phyloP scores from a whole-genome alignment of 2,888 invertebrate genomes.

The Rapana venosa region DNA sequence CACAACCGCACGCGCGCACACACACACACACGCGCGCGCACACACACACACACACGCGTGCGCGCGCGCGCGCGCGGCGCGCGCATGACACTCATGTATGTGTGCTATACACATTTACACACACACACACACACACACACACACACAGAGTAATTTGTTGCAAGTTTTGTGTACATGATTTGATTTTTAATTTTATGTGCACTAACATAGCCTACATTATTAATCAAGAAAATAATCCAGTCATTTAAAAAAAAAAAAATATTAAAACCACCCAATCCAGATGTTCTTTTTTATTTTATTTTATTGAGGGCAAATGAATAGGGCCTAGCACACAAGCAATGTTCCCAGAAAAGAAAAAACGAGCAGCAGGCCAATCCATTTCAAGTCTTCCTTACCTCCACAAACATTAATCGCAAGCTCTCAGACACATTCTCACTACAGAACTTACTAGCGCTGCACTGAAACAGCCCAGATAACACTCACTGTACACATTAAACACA shows the following conservation, averaged over 20 bases:
- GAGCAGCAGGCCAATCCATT: not conserved
- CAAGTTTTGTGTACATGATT: not conserved
- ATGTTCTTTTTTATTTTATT: too few species aligned
- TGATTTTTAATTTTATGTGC: not conserved
- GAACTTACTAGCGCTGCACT: too few species aligned
- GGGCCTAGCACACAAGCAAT: too few species aligned
- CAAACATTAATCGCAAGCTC: too few species aligned
- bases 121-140: not conserved
- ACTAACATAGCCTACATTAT: not conserved
- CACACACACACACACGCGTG: not conserved
- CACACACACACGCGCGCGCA: not conserved
- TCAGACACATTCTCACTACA: too few species aligned
- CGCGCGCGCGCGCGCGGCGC: not conserved
- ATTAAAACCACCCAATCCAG: not conserved
- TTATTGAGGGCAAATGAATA: too few species aligned
- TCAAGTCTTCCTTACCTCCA: not conserved
- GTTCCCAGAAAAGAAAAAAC: too few species aligned
- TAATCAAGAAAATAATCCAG: not conserved
- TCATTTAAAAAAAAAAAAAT: not conserved
- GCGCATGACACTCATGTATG: not conserved
- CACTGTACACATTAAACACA: too few species aligned
- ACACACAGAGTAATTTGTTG: not conserved
- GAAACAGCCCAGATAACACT: too few species aligned
- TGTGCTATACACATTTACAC: not conserved
- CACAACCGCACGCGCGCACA: not conserved